Evolutionary conservation across 2,888 invertebrate genomes (phyloP).

Genomic region (Ennomos erosarius): DNA sequence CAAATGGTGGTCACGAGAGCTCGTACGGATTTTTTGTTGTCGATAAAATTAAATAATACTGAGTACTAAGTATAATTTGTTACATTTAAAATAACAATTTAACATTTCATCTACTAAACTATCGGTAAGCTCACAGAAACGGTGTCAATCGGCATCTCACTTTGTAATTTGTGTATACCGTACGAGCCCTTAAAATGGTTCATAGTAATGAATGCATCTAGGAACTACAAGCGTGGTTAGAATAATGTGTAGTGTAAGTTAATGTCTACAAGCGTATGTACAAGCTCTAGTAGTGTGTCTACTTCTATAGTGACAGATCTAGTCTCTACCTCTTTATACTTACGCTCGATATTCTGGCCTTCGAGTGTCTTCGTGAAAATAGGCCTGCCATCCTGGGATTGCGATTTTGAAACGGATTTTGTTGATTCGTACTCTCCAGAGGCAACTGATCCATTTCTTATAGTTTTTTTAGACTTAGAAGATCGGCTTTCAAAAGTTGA

Average conservation of each 20-base stretch:
- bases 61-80: background rate
- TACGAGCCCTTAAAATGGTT: slow-evolving; percentile 59
- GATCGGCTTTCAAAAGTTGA: slow-evolving; percentile 64
- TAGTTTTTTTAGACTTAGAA: slow-evolving; percentile 65
- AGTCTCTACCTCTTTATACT: slow-evolving; percentile 72
- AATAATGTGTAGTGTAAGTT: slow-evolving; percentile 76
- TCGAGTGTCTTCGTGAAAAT: slow-evolving; percentile 90
- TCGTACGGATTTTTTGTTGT: slow-evolving; percentile 57
- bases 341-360: slow-evolving; percentile 92
- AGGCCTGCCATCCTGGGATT: slow-evolving; percentile 86
- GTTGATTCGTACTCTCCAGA: slow-evolving; percentile 57
- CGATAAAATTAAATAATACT: slow-evolving; percentile 12
- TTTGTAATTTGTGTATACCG: slow-evolving; percentile 41
- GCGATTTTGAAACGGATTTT: slow-evolving; percentile 60
- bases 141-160: slow-evolving; percentile 5
- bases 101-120: background rate
- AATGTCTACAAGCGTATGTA: slow-evolving; percentile 80
- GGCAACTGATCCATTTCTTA: slow-evolving; percentile 67
- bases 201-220: slow-evolving; percentile 43
- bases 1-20: slow-evolving; percentile 64
- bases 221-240: slow-evolving; percentile 68
- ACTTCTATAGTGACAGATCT: slow-evolving; percentile 43
- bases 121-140: background rate
- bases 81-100: slow-evolving; percentile 10
- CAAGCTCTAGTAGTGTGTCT: slow-evolving; percentile 77